Percentiles rank a stretch among this genome's conserved stretches.
These are phyloP conservation scores for Microcaecilia unicolor DNA, from an alignment of 2,797 vertebrate genomes.

Conservation along the genomic window DNA sequence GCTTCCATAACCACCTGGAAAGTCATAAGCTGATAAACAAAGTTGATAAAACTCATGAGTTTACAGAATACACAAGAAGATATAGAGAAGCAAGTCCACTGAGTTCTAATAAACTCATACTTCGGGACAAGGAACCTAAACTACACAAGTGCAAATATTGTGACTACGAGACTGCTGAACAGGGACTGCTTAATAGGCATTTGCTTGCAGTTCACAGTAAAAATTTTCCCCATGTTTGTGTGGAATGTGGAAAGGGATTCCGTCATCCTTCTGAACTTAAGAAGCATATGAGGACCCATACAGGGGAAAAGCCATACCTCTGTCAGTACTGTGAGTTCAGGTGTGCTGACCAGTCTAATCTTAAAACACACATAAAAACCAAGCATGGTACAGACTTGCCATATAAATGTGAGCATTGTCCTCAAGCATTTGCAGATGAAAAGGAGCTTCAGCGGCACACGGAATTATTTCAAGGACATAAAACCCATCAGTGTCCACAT, in stretches of 20 bases:
- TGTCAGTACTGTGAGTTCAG: constrained; percentile 82
- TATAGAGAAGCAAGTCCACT: constrained; percentile 91
- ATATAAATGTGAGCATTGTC: constrained; percentile 77
- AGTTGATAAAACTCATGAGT: constrained; percentile 83
- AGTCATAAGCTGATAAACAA: constrained; percentile 95
- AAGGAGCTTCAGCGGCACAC: constrained; percentile 80
- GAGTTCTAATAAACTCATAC: constrained; percentile 91
- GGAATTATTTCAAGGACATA: constrained; percentile 88
- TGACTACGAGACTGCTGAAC: constrained; percentile 80
- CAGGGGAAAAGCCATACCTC: constrained; percentile 95
- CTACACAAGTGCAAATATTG: constrained; percentile 81
- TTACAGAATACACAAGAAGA: constrained; percentile 86
- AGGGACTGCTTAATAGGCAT: constrained; percentile 77
- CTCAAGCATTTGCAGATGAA: constrained; percentile 74
- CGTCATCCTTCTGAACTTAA: constrained; percentile 82
- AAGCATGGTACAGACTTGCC: constrained; percentile 74
- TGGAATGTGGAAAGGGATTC: constrained; percentile 82
- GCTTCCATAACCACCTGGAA: constrained; percentile 89
- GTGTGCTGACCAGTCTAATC: constrained; percentile 78
- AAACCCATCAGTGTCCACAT: constrained; percentile 76
- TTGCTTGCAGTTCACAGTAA: constrained; percentile 79
- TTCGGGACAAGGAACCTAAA: constrained; percentile 90
- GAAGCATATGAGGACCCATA: constrained; percentile 89
- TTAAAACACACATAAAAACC: constrained; percentile 82
- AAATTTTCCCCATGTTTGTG: constrained; percentile 79